Base-by-base conservation (phyloP, 30 jellyfish, hydroid and myxozoan genomes). In the Euphysa ruthae region DNA sequence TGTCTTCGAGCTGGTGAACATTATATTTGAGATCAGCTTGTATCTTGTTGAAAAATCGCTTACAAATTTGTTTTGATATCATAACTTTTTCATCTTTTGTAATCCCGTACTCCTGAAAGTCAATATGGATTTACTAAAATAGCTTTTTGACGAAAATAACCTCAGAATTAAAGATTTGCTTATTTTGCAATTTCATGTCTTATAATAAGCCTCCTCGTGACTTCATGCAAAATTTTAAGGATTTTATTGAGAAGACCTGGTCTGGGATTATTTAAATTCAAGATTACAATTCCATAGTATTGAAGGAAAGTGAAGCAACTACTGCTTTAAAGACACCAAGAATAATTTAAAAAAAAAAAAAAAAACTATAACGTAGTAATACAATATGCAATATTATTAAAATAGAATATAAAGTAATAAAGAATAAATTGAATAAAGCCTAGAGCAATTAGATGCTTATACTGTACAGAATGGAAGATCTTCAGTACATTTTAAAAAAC, bases 31-130 rank as follows among this genome's bases (percentile, higher is more conserved):
- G 66, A 81, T 89, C 98, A 28, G 94, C 93, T 55, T 71, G 66
- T 2, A 89, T 89, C 56, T 89, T 89, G 58, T 76, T 77, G 54
- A 74, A 23, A 51, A 89, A 56, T 14, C 94, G 89, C 42, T 71
- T 81, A 74, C 98, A 89, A 23, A 89, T 84, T 49, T 79, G 93
- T 55, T 75, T 72, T 6, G 94, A 86, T 1, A 89, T 89, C 27
- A 69, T 79, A 20, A 77, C 27, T 58, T 89, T 89, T 50, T 89
- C 98, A 10, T 66, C 84, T 6, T 25, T 62, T 4, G 93, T 81
- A 26, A 89, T 81, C 1, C 98, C 98, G 66, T 89, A 89, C 57
- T 89, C 98, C 94, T 85, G 33, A 8, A 76, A 32, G 15, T 29
- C 18, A 38, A n/a, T 4, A 43, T 20, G n/a, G 12, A 8, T 8